Percentiles rank a stretch among this genome's conserved stretches.
These are phyloP conservation scores for Zhengitettix transpicula DNA, from an alignment of 2,888 invertebrate species.

Conservation along the genomic window DNA sequence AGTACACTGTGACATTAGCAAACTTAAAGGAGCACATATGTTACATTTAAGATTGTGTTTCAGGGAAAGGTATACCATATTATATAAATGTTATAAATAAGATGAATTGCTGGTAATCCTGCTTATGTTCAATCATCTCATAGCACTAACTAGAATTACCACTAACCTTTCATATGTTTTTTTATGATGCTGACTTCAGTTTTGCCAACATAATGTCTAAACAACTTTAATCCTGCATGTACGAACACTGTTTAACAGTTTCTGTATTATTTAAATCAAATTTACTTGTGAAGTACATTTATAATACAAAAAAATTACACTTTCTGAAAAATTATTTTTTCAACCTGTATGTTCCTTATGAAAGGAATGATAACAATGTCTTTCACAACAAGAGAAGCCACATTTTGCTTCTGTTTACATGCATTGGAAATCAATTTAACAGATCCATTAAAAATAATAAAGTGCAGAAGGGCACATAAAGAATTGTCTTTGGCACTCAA, in stretches of 20 bases:
- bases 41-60: slow-evolving; percentile 9
- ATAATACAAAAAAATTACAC: background rate
- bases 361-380: too few relatives aligned
- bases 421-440: background rate
- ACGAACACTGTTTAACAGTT: background rate
- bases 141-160: too few relatives aligned
- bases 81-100: too few relatives aligned
- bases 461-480: slow-evolving; percentile 5
- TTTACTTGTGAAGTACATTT: background rate
- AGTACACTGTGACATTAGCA: slow-evolving; percentile 40
- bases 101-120: too few relatives aligned
- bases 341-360: background rate
- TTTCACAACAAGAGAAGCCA: background rate
- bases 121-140: too few relatives aligned
- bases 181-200: background rate
- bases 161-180: too few relatives aligned
- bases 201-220: background rate
- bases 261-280: background rate
- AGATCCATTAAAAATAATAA: background rate
- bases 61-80: background rate
- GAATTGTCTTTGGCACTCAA: slow-evolving; percentile 13
- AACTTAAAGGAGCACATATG: slow-evolving; percentile 18
- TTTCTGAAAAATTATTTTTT: background rate
- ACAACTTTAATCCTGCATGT: background rate
- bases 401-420: background rate